A percentile compares a stretch with the other conserved stretches of the same genome.
Conservation (phyloP, 2,113 vertebrate species). For the Probosciger aterrimus region DNA sequence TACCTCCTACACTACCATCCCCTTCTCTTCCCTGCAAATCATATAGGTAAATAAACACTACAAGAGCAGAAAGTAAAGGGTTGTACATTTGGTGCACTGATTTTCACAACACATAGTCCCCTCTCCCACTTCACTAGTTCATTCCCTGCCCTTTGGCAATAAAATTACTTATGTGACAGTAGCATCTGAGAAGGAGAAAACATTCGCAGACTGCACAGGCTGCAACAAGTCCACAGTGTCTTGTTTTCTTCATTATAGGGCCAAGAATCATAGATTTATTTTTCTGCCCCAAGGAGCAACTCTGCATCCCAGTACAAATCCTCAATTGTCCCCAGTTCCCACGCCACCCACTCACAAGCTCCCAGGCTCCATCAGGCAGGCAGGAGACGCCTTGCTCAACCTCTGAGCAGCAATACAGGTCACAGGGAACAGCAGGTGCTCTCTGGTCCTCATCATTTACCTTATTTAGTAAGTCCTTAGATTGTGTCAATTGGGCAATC, state of each 20-base stretch:
- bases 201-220: slow-evolving; percentile 14
- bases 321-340: slow-evolving; percentile 50
- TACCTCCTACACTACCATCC: not conserved
- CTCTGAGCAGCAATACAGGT: not conserved
- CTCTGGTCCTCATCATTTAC: not conserved
- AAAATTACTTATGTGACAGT: slow-evolving; percentile 42
- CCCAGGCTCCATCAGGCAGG: slow-evolving; percentile 11
- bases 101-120: not conserved
- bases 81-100: not conserved
- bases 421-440: not conserved
- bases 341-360: slow-evolving; percentile 46
- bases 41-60: not conserved
- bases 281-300: slow-evolving; percentile 36
- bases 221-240: slow-evolving; percentile 32
- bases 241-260: slow-evolving; percentile 17
- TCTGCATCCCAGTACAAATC: not conserved
- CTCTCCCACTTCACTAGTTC: not conserved
- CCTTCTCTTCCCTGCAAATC: not conserved
- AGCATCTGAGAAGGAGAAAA: slow-evolving; percentile 50
- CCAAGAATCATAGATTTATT: slow-evolving; percentile 44
- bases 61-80: not conserved
- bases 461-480: not conserved
- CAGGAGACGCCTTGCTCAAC: not conserved
- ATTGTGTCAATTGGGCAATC: not conserved
- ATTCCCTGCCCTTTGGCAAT: slow-evolving; percentile 38